phyloP scores from a whole-genome alignment of 2,888 invertebrate species.

The Stenolophus ochropezus region DNA sequence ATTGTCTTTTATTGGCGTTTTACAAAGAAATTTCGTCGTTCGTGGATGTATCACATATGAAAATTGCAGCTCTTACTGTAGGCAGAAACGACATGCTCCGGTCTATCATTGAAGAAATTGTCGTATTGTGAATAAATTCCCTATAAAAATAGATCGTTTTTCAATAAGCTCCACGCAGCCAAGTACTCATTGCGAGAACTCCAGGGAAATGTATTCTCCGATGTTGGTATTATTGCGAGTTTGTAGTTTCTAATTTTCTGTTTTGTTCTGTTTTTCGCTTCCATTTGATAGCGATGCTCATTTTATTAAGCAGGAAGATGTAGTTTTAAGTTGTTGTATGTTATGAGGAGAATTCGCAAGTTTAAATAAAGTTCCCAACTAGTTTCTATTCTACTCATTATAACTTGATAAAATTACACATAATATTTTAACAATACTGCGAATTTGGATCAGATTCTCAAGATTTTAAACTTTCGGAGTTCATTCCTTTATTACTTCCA shows the following conservation, averaged over 20 bases:
- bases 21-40: slow-evolving; percentile 1
- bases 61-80: slow-evolving; percentile 27
- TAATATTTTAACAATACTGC: not conserved
- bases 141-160: slow-evolving; percentile 54
- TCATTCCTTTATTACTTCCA: too few relatives aligned
- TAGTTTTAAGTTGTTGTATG: slow-evolving; percentile 14
- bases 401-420: not conserved
- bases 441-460: not conserved
- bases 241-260: slow-evolving; percentile 54
- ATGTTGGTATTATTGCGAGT: slow-evolving; percentile 44
- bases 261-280: slow-evolving; percentile 12
- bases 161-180: slow-evolving; percentile 47
- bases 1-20: not conserved
- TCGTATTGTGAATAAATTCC: slow-evolving; percentile 51
- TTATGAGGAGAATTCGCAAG: not conserved
- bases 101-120: slow-evolving; percentile 55
- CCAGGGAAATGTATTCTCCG: slow-evolving; percentile 35
- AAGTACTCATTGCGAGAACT: slow-evolving; percentile 12
- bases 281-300: slow-evolving; percentile 16
- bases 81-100: not conserved
- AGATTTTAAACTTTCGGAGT: not conserved
- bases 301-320: slow-evolving; percentile 11
- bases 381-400: not conserved
- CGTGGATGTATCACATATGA: slow-evolving; percentile 7
- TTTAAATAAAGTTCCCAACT: not conserved